Base-by-base conservation (phyloP, 2,113 vertebrate genomes). In the Mionectes macconnelli region DNA sequence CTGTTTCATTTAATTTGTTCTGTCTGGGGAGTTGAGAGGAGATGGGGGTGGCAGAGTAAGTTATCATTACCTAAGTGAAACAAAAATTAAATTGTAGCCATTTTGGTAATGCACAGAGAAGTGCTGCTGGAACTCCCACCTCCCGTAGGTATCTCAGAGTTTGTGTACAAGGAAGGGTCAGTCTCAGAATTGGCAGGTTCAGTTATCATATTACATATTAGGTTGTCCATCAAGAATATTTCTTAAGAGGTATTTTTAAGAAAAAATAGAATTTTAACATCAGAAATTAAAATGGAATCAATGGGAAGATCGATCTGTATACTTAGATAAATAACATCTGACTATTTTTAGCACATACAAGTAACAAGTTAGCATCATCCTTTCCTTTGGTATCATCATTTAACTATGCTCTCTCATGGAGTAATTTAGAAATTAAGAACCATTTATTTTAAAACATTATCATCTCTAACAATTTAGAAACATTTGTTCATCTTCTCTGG, bases 391-490 rank as follows among this genome's bases (percentile, higher is more conserved):
- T 64, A 62, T 84, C 47, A 90, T 84, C 2, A 33, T 77, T 94
- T 87, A 96, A 84, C 72, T 89, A 80, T 59, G 18, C 59, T 93
- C 93, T 97, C 92, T 96, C 74, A 40, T 44, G 28, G 92, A 97
- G 52, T 82, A 84, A 96, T 87, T 96, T 87, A 86, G 68, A 93
- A 96, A 97, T 96, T 94, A 96, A 95, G 87, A 95, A 91, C 75
- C 63, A 90, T 96, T 96, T 96, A 82, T 56, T 97, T 97, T 66
- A 96, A 97, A 90, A 84, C 87, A 94, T 84, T 84, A 90, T 64
- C 3, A 91, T 92, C 57, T 94, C 84, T 88, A 97, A 95, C 68
- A 95, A 96, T 86, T 88, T 81, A 93, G 82, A 94, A 91, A 95
- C 56, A 80, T 73, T 93, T 72, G 3, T 79, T 83, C 89, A 92